These are phyloP conservation scores for Phoebastria nigripes DNA, from an alignment of 2,797 vertebrate species.

Conservation along the genomic window DNA sequence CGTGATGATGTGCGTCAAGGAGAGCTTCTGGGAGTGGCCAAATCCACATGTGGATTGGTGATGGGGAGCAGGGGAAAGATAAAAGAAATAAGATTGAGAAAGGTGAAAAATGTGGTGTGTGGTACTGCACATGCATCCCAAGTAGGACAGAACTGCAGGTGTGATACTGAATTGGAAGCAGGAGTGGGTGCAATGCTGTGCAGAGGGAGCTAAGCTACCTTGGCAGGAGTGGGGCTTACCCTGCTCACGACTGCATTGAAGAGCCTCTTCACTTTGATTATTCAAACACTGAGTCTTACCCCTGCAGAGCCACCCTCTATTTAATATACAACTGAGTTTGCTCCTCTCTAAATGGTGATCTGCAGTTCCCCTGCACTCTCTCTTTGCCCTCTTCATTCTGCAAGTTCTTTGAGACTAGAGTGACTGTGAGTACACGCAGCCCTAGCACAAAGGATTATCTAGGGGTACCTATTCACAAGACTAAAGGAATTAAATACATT, in stretches of 20 bases:
- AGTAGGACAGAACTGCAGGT: not conserved
- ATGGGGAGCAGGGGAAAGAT: not conserved
- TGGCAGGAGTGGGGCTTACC: not conserved
- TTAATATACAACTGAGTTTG: not conserved
- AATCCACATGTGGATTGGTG: not conserved
- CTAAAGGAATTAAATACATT: not conserved
- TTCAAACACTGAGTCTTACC: not conserved
- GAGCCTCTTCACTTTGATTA: not conserved
- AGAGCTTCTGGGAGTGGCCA: not conserved
- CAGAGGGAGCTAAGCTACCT: not conserved
- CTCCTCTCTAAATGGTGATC: not conserved
- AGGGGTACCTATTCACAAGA: not conserved
- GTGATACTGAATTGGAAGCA: not conserved
- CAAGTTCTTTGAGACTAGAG: no score
- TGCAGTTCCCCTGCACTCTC: not conserved
- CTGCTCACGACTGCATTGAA: fast-evolving
- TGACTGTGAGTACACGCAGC: not conserved
- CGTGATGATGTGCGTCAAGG: not conserved
- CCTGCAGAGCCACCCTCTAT: not conserved
- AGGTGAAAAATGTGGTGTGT: not conserved
- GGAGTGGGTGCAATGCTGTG: not conserved
- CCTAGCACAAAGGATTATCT: not conserved
- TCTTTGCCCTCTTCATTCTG: not conserved
- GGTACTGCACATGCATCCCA: not conserved
- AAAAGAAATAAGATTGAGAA: not conserved